Evolutionary conservation across 2,113 vertebrate species (phyloP).

Genomic region (Epinephelus moara): DNA sequence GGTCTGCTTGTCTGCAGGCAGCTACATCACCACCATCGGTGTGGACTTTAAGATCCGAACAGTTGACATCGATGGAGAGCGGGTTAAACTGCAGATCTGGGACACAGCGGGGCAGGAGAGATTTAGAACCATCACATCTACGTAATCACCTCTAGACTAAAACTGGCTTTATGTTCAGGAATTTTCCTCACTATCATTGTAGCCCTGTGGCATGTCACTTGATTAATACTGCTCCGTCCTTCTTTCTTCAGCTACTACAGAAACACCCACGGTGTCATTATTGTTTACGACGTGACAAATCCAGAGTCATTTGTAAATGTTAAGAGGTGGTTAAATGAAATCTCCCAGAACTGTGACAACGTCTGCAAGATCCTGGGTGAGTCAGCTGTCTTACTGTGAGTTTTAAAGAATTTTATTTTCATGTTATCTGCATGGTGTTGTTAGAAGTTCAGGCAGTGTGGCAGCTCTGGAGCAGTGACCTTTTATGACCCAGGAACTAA

Average conservation of each 20-base stretch:
- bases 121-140: constrained; percentile 89
- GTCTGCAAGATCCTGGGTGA: constrained; percentile 90
- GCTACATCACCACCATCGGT: constrained; percentile 90
- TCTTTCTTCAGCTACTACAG: constrained; percentile 86
- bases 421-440: too few relatives aligned
- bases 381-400: constrained; percentile 1
- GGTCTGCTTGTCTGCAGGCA: constrained; percentile 69
- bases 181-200: background rate
- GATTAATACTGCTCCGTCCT: accelerated
- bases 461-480: too few relatives aligned
- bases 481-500: too few relatives aligned
- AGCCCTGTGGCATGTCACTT: accelerated
- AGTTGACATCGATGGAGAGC: constrained; percentile 86
- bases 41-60: constrained; percentile 90
- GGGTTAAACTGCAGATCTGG: constrained; percentile 90
- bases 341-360: constrained; percentile 89
- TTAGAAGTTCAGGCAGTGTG: too few relatives aligned
- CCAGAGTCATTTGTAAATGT: constrained; percentile 89
- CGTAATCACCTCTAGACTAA: constrained; percentile 70
- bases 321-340: constrained; percentile 89
- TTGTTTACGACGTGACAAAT: constrained; percentile 91
- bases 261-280: constrained; percentile 90
- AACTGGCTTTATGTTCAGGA: background rate
- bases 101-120: constrained; percentile 89
- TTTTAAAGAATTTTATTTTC: background rate